A percentile compares a stretch with the other conserved stretches of the same genome.
Evolutionary conservation across 2,113 vertebrate genomes (phyloP).

Genomic region (Xyliphius kryptos): DNA sequence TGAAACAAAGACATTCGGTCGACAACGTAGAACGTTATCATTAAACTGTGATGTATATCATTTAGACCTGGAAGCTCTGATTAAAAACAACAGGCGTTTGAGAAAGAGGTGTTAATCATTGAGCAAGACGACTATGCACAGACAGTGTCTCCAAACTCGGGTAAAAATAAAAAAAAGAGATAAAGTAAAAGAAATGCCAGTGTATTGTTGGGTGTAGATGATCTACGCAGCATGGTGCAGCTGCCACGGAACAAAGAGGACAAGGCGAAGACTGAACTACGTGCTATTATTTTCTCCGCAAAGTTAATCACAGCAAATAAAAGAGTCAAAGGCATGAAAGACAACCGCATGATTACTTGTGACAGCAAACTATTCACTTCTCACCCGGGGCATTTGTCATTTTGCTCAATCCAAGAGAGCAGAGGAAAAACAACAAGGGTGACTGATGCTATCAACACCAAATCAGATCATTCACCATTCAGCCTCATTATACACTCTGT

Average conservation of each 20-base stretch:
- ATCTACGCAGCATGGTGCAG: conserved; percentile 9
- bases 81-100: too few relatives aligned
- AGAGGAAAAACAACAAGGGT: conserved; percentile 40
- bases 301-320: conserved; percentile 65
- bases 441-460: conserved; percentile 45
- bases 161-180: too few relatives aligned
- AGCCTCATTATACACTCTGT: conserved; percentile 18
- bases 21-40: neutral
- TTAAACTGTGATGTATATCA: too few relatives aligned
- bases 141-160: too few relatives aligned
- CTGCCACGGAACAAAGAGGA: conserved; percentile 34
- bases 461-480: conserved; percentile 34
- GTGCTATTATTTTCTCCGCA: conserved; percentile 55
- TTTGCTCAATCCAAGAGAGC: conserved; percentile 49
- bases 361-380: conserved; percentile 65
- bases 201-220: too few relatives aligned
- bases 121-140: too few relatives aligned
- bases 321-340: conserved; percentile 57
- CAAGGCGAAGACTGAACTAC: conserved; percentile 18
- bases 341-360: conserved; percentile 65
- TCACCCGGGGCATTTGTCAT: conserved; percentile 60
- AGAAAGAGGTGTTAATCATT: too few relatives aligned
- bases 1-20: neutral
- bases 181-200: too few relatives aligned
- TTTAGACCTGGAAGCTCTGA: too few relatives aligned